Base-by-base conservation (phyloP, 2,888 invertebrate species). In the Drosophila koepferae region DNA sequence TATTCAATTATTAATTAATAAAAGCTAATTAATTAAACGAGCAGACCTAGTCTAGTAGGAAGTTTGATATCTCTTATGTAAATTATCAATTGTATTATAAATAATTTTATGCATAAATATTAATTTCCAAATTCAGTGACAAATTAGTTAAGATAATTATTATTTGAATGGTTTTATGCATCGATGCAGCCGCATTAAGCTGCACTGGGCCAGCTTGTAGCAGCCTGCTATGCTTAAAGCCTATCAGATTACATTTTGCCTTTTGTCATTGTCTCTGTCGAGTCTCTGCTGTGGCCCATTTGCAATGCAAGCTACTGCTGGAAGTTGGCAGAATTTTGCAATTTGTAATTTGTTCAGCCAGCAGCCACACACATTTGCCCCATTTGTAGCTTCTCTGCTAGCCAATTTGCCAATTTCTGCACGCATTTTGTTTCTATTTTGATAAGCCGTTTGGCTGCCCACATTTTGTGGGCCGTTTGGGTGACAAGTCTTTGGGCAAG, bases 351-450 rank as follows among this genome's bases (percentile, higher is more conserved):
- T 62, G 69, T 65, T 63, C 71, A 41, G 23, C 55, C 63, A 51
- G 41, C 51, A 55, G 41, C 51, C 18, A 31, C 18, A 31, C 14
- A 54, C 18, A 46, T 12, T 36, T 28, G 28, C 5, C 18, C 31
- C 6, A 40, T 40, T 49, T 31, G 20, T 14, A 18, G 28, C 40
- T 55, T 14, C 49, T 28, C 41, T 31, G 8, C 49, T 58, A 53
- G 53, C 38, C 72, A 71, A 76, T 77, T 82, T 82, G 66, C 81
- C 72, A 74, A 74, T 80, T 77, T 77, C 73, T 74, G 72, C 54
- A 66, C 55, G 79, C 65, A 70, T 68, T 65, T 36, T 43, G 70
- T 61, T 54, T 46, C 67, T 73, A 71, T 71, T 85, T 85, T 60
- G 67, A 58, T 65, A 62, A 70, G 64, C 60, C 55, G 41, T 41